Evolutionary conservation across 2,888 invertebrate species (phyloP).

Genomic region (Chloroclystis v-ata): DNA sequence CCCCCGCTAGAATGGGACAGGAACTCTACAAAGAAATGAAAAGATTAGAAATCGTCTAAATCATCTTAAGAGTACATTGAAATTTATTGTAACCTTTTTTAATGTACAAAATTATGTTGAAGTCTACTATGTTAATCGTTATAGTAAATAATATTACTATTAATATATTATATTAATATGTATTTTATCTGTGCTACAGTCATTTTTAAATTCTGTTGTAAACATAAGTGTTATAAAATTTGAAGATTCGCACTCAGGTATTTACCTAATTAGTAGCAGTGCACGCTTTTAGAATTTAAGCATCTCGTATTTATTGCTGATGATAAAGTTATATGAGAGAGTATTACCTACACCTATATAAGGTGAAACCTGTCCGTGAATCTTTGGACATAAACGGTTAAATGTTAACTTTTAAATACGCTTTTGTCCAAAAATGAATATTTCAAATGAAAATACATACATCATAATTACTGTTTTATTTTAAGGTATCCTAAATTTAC

Average conservation of each 20-base stretch:
- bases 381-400: slow-evolving; percentile 26
- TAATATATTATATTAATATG: slow-evolving; percentile 30
- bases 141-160: slow-evolving; percentile 56
- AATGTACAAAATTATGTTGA: slow-evolving; percentile 34
- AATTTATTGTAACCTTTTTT: slow-evolving; percentile 29
- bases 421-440: slow-evolving; percentile 36
- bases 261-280: slow-evolving; percentile 38
- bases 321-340: slow-evolving; percentile 31
- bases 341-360: slow-evolving; percentile 39
- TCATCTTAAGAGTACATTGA: background rate
- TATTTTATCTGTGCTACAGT: slow-evolving; percentile 50
- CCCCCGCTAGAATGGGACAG: slow-evolving; percentile 97
- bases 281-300: slow-evolving; percentile 43
- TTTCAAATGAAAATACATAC: slow-evolving; percentile 44
- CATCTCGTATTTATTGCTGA: slow-evolving; percentile 25
- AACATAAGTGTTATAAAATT: slow-evolving; percentile 24
- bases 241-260: slow-evolving; percentile 25
- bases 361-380: slow-evolving; percentile 39
- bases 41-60: slow-evolving; percentile 81
- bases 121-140: slow-evolving; percentile 53
- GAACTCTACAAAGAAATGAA: slow-evolving; percentile 94
- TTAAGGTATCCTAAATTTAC: slow-evolving; percentile 5
- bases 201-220: slow-evolving; percentile 7
- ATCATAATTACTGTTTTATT: slow-evolving; percentile 27
- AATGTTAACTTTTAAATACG: slow-evolving; percentile 18